Evolutionary conservation across 1,140 invertebrate genomes (phyloP), one percentile per base, ranked within the genome.

Genomic region (Daktulosphaira vitifoliae): DNA sequence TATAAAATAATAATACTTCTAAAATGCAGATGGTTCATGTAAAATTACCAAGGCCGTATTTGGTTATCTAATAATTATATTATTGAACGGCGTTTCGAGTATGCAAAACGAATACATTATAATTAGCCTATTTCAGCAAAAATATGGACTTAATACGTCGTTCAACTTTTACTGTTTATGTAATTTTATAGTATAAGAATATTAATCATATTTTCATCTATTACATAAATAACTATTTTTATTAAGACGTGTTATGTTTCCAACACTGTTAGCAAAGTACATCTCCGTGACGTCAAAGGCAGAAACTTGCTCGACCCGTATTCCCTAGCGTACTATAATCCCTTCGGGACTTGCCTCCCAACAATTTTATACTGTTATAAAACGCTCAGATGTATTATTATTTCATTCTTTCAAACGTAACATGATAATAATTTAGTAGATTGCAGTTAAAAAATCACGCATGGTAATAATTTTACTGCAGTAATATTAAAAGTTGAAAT

Each of bases 231-330:
- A 56, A 2, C 23, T 62, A 26, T 33, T 62, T 44, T 22, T 44
- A 25, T 25, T 23, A 46, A 62, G 46, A 62, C 25, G 42, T 62
- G 56, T 62, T 62, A 39, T 62, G 56, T 62, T 62, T 62, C 56
- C 56, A 48, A 62, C 42, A 62, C 56, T 62, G 56, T 62, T 62
- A 48, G 56, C 42, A 48, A 62, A 62, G n/a, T n/a, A n/a, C 44
- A 62, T 62, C 56, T 62, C 44, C 56, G 56, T 62, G 56, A 62
- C 56, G 42, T 62, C 56, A 62, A 62, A 29, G 26, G 56, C 56
- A 48, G 29, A 62, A 62, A 62, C 42, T 62, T 62, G 56, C 25
- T 62, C 56, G 18, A 62, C 42, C 56, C 42, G 42, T 48, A 62
- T 48, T 48, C 56, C 56, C 56, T 39, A 39, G 42, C 13, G 26